Evolutionary conservation across 2,888 invertebrate genomes (phyloP), one percentile per base, ranked within the genome.

Genomic region (Mongoloraphidia duomilia): DNA sequence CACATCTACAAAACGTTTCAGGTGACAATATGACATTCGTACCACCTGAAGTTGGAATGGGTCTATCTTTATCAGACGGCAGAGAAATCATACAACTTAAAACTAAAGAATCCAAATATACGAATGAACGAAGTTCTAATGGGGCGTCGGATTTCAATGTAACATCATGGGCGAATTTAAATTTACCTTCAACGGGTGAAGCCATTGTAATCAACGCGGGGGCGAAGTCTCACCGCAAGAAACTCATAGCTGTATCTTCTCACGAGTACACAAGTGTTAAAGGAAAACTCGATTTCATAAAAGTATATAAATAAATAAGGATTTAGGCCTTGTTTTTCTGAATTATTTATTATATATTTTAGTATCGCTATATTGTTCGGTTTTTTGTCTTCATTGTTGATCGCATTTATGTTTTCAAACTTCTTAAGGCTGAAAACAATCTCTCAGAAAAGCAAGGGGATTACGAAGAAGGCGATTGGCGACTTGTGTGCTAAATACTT

Each of bases 231-330:
- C 54, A 59, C 44, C 58, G 59, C 4, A 61, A 60, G 9, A 60
- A 56, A 11, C 55, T 72, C 8, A 58, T 68, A 49, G 73, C 69
- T 6, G 61, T 70, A 34, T 64, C 66, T n/a, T 55, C 52, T 13
- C 60, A 63, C 43, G 63, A 64, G 52, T 60, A 65, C 50, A 60
- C 62, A 12, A 59, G 56, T 41, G 59, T 67, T 14, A 59, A 55
- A 53, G 61, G 61, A 33, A 58, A 59, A 45, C 56, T 63, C 37
- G 67, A 69, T 56, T 60, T 64, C 36, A 65, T 73, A 38, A 65
- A 64, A 57, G 68, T 67, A 59, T 26, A 6, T 26, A 26, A 26
- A 26, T n/a, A n/a, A n/a, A n/a, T n/a, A n/a, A n/a, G n/a, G n/a
- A 6, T 26, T 11, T 9, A 1, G 26, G 13, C 9, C 13, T 34